Percentiles rank a stretch among this genome's conserved stretches.
phyloP scores from a whole-genome alignment of 2,113 vertebrate genomes.

The Eolophus roseicapilla region DNA sequence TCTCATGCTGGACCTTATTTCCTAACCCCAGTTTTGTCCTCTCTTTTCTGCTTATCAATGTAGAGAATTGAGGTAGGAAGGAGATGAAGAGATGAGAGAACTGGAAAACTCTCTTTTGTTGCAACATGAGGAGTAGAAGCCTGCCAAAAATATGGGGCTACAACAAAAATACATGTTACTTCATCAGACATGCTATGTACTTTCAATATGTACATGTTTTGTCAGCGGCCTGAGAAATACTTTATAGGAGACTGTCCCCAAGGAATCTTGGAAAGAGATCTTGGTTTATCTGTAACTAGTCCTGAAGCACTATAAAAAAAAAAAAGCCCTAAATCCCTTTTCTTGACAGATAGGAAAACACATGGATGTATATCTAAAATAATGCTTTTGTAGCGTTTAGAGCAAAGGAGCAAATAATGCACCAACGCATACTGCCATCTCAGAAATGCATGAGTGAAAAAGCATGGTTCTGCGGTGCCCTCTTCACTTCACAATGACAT shows the following conservation, averaged over 20 bases:
- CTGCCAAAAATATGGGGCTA: neutral
- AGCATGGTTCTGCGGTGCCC: neutral
- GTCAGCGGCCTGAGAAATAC: neutral
- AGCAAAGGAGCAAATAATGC: neutral
- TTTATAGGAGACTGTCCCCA: neutral
- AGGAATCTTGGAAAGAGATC: neutral
- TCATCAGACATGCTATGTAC: neutral
- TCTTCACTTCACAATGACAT: neutral
- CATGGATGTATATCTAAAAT: neutral
- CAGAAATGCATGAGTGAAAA: neutral
- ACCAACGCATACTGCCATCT: neutral
- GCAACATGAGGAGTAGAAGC: rapidly evolving
- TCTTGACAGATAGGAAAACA: neutral
- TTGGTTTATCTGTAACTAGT: neutral
- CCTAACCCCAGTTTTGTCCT: neutral
- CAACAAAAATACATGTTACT: neutral
- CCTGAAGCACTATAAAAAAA: neutral
- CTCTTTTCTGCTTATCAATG: neutral
- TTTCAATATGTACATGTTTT: neutral
- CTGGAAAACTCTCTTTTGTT: neutral
- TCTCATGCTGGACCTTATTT: neutral
- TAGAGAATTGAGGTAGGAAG: neutral
- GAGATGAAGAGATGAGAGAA: neutral
- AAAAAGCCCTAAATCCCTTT: neutral
- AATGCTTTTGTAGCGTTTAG: neutral